Percentiles rank a stretch among this genome's conserved stretches.
phyloP scores from a whole-genome alignment of 1,140 invertebrate genomes.

The Drosophila busckii region DNA sequence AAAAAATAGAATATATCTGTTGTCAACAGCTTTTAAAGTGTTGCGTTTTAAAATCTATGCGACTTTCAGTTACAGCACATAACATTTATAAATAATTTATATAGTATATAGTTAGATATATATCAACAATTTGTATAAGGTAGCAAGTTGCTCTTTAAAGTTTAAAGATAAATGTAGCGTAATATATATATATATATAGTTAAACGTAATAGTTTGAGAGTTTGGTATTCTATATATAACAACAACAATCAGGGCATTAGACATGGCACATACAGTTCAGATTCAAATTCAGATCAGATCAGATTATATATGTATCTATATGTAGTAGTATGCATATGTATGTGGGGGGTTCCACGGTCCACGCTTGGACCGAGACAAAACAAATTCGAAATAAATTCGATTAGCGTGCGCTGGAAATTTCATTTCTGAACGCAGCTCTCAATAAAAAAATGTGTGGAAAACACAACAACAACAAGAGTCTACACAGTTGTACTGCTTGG shows the following conservation, averaged over 20 bases:
- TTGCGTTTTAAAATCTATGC: constrained; percentile 20
- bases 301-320: constrained; percentile 25
- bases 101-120: constrained; percentile 51
- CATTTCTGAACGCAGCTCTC: constrained; percentile 39
- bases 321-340: constrained; percentile 9
- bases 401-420: constrained; percentile 41
- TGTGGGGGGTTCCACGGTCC: constrained; percentile 26
- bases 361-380: constrained; percentile 7
- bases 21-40: constrained; percentile 33
- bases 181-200: constrained; percentile 24
- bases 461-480: constrained; percentile 73
- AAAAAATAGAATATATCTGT: constrained; percentile 73
- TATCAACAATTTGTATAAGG: constrained; percentile 72
- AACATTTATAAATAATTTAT: constrained; percentile 52
- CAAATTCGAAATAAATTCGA: constrained; percentile 18
- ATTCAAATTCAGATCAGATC: constrained; percentile 42
- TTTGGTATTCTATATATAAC: constrained; percentile 37
- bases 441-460: constrained; percentile 21
- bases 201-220: constrained; percentile 52
- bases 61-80: constrained; percentile 44
- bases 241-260: constrained; percentile 67
- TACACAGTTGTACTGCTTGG: constrained; percentile 72
- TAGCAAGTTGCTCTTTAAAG: constrained; percentile 54
- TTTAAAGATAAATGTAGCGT: constrained; percentile 51
- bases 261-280: constrained; percentile 73